These are phyloP conservation scores for Perizoma affinitatum DNA, from an alignment of 2,888 invertebrate genomes.

Conservation along the genomic window DNA sequence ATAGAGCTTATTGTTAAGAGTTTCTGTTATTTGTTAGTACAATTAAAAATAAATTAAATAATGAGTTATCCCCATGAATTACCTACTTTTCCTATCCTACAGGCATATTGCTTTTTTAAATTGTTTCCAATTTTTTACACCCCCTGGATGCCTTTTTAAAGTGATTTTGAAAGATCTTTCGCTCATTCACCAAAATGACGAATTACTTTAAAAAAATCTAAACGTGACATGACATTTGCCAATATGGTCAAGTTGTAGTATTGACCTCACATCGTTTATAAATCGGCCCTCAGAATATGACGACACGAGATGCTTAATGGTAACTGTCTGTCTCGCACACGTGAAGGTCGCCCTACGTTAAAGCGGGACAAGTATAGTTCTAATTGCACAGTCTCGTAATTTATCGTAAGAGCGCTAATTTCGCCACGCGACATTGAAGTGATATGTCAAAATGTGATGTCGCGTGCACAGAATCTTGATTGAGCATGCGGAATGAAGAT, in stretches of 20 bases:
- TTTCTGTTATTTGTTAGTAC: too few relatives aligned
- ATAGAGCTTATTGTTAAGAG: too few relatives aligned
- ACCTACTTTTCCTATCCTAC: too few relatives aligned
- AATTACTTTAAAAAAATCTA: too few relatives aligned
- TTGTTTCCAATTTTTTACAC: too few relatives aligned
- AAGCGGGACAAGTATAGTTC: slow-evolving; percentile 35
- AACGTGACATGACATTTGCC: neutral
- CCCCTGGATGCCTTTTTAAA: too few relatives aligned
- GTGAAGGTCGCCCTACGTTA: slow-evolving; percentile 31
- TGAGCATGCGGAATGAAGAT: neutral
- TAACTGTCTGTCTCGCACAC: slow-evolving; percentile 25
- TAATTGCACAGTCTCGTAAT: slow-evolving; percentile 36
- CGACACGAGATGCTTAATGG: neutral
- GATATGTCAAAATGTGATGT: slow-evolving; percentile 39
- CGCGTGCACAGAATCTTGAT: slow-evolving; percentile 29
- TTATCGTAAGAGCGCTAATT: slow-evolving; percentile 37
- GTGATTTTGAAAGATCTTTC: too few relatives aligned
- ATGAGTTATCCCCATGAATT: too few relatives aligned
- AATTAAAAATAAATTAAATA: too few relatives aligned
- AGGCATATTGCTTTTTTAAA: too few relatives aligned
- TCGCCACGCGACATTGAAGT: slow-evolving; percentile 40
- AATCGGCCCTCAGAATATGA: slow-evolving; percentile 13
- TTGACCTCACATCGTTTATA: neutral
- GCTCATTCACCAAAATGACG: too few relatives aligned
- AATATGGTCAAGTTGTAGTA: neutral